Conservation (phyloP, 2,113 vertebrate genomes). For the Psittacara wagleri region DNA sequence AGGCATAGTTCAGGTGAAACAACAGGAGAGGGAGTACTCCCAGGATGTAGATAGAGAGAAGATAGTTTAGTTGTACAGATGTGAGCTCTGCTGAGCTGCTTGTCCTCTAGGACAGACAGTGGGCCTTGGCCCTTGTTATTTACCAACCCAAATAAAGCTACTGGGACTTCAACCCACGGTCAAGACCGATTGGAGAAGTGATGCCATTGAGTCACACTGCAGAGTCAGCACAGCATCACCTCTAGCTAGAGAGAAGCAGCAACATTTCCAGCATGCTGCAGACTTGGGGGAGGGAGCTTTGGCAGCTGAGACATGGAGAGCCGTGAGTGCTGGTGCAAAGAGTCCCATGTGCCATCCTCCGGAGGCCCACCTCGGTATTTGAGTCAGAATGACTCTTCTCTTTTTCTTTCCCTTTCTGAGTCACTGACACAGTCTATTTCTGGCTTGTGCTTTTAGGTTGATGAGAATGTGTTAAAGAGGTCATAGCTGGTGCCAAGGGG, state of each 20-base stretch:
- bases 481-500: background rate
- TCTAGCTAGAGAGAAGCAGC: background rate
- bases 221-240: background rate
- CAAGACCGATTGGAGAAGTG: background rate
- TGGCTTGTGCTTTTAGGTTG: background rate
- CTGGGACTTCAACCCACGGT: background rate
- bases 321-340: background rate
- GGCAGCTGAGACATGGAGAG: background rate
- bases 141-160: background rate
- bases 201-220: background rate
- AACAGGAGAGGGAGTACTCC: background rate
- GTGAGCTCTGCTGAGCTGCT: background rate
- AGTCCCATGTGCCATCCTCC: background rate
- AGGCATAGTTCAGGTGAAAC: background rate
- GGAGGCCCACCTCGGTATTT: background rate
- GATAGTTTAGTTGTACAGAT: background rate
- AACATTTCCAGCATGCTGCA: background rate
- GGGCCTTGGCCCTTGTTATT: background rate
- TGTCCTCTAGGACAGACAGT: background rate
- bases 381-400: slow-evolving; percentile 43
- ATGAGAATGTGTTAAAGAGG: background rate
- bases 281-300: background rate
- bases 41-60: background rate
- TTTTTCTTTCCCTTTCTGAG: slow-evolving; percentile 38
- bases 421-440: slow-evolving; percentile 45